Evolutionary conservation across 2,888 invertebrate species (phyloP), one percentile per base, ranked within the genome.

Genomic region (Aelia acuminata): DNA sequence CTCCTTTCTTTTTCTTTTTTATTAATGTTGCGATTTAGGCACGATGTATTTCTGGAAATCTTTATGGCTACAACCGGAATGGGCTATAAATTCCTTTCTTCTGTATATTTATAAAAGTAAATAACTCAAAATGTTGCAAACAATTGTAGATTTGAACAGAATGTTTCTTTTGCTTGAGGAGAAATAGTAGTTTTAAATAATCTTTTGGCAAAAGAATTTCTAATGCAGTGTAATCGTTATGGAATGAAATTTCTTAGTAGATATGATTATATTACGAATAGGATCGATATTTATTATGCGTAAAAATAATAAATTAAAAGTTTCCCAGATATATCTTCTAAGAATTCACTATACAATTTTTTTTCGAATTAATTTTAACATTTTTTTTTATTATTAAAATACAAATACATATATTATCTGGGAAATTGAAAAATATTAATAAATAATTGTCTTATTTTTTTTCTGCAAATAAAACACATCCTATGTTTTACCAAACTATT

Each of bases 1-100:
- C 20, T 35, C 63, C 13, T 10, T 43, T 43, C 63, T 26, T 10
- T 43, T 43, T 43, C 10, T 80, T 80, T 75, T 80, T 80, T 80
- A 80, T 80, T 80, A 80, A 80, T 80, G 80, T 80, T 80, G 80
- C 80, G 80, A 39, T 47, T 80, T 80, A 80, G 39, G 80, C 80
- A 80, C 11, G 80, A 22, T 80, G 80, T 80, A 80, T 80, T 80
- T 80, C 80, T 43, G n/a, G 80, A 43, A 80, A 43, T 80, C 80
- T 80, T 80, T 80, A 80, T 47, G 22, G 35, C n/a, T 80, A 35
- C 80, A 80, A 22, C 22, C 43, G 43, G 43, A 47, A 80, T 39
- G 43, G 80, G 80, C 80, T n/a, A 80, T 80, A 80, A 80, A 80
- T 80, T 80, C 20, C n/a, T 43, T 80, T 80, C 80, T 80, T 43